A percentile compares a stretch with the other conserved stretches of the same genome.
Conservation (phyloP, 2,113 vertebrate genomes). For the Neotoma lepida region DNA sequence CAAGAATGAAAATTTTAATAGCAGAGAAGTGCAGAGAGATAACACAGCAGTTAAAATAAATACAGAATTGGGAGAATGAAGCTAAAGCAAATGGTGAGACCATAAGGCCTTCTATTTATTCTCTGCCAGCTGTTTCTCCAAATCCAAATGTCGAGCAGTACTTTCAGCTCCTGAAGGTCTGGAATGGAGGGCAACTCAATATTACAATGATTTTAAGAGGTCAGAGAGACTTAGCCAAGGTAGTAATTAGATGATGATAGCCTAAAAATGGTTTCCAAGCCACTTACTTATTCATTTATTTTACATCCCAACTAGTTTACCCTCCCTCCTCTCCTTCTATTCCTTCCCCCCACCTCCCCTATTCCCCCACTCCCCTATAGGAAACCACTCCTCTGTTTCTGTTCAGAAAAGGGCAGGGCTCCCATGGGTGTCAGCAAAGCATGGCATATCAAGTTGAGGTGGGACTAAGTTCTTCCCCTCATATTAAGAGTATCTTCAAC, state of each 20-base stretch:
- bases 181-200: background rate
- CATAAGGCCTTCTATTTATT: background rate
- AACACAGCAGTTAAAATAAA: background rate
- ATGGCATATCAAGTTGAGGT: background rate
- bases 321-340: background rate
- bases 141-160: background rate
- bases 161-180: background rate
- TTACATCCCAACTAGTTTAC: background rate
- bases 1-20: background rate
- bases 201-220: background rate
- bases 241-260: background rate
- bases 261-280: background rate
- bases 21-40: background rate
- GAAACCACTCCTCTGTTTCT: too few relatives aligned
- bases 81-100: background rate
- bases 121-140: background rate
- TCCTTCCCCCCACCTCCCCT: too few relatives aligned
- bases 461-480: background rate
- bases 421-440: too few relatives aligned
- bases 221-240: background rate
- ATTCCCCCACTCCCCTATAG: too few relatives aligned
- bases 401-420: too few relatives aligned
- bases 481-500: background rate
- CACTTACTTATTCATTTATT: background rate
- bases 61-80: background rate